Base-by-base conservation (phyloP, 2,113 vertebrate genomes). In the Pluvianellus socialis region DNA sequence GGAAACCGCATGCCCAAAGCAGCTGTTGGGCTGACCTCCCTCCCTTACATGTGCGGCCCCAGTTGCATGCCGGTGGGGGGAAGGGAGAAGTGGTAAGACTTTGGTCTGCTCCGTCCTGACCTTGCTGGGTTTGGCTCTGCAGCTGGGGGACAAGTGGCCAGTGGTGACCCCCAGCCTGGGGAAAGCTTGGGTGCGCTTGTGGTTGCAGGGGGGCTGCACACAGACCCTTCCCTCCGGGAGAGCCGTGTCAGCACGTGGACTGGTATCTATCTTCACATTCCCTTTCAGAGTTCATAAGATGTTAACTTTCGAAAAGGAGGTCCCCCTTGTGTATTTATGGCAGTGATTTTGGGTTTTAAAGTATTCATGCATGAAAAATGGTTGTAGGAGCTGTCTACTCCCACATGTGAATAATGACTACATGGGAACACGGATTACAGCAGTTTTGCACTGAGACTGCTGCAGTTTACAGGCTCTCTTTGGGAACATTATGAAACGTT, bases 351-450 rank as follows among this genome's bases (percentile, higher is more conserved):
- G 65, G 72, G 28, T 91, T 97, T 80, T 94, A 79, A 94, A 58
- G 94, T 90, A 67, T 86, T 93, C 59, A 88, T 92, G 85, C 94
- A 67, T 91, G 85, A 96, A 94, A 97, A 96, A 96, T 70, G 14
- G 63, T 90, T 88, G 90, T 85, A 95, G 94, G 82, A 93, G 79
- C 89, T 28, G 70, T 62, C 68, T 86, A 73, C 26, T 94, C 91
- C 90, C 71, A 27, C 62, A 77, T 87, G 74, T 81, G 70, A 73
- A 47, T 70, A 58, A 80, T 65, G 44, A 59, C 79, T 93, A 74
- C 59, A 35, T 79, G 87, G 92, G 49, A 92, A 61, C 67, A 62
- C 68, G 92, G 67, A 66, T 96, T 94, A 94, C 72, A 82, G 83
- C 75, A 86, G 75, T 87, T 92, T 61, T 76, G 73, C 42, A 55